Base-by-base conservation (phyloP, 2,888 invertebrate genomes). In the Nasonia oneida region DNA sequence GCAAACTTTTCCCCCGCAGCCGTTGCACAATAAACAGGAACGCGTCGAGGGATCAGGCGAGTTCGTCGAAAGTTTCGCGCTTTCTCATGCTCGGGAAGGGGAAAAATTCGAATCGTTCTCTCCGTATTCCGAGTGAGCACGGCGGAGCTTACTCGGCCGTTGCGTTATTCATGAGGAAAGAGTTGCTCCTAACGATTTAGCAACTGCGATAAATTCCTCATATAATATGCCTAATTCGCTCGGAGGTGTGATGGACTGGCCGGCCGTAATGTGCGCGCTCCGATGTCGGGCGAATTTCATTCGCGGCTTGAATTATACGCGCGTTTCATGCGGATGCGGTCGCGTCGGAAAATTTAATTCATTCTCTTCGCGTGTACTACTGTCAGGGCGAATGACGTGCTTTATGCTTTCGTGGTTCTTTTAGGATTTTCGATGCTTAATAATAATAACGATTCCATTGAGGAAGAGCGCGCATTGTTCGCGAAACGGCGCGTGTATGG, bases 101-200 rank as follows among this genome's bases (percentile, higher is more conserved):
- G 76, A 83, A 86, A 86, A 86, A 83, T 86, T 80, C 81, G 80
- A 83, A 86, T 86, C 75, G 71, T 76, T 82, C 80, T 73, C 39
- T 82, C 76, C 47, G 29, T 47, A 77, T 76, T 76, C 78, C 67
- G 70, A 67, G 74, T 53, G 77, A 57, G 64, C 81, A 18, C 23
- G 33, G 37, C 15, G 61, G 8, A 74, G 78, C 79, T 84, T 67
- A 83, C 71, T 50, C 53, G 71, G 1, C 23, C 80, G 67, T 71
- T 86, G 83, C 61, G 29, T 85, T 82, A 85, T 85, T 85, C 85
- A 82, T 82, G 85, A 74, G 75, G 82, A 78, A 29, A 74, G 78
- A 5, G n/a, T 4, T 37, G n/a, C 47, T 29, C 84, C 42, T 67
- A 82, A 82, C 67, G 75, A 82, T 83, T 83, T 77, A 70, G 42